These are phyloP conservation scores for Nannobrachium achirus DNA, from an alignment of 2,113 vertebrate species.

Conservation along the genomic window DNA sequence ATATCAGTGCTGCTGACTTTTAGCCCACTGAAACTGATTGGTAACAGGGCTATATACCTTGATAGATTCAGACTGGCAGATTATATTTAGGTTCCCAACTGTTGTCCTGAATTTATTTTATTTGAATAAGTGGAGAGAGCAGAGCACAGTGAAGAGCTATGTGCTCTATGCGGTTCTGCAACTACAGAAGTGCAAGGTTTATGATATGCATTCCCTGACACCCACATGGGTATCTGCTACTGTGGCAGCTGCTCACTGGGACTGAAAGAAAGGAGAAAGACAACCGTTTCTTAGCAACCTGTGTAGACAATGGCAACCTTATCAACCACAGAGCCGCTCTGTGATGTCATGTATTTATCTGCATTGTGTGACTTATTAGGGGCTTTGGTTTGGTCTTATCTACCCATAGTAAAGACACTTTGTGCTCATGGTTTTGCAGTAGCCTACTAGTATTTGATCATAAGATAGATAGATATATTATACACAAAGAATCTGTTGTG, in stretches of 20 bases:
- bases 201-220: constrained; percentile 25
- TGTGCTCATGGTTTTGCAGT: no score
- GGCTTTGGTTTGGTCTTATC: neutral
- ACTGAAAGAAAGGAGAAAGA: constrained; percentile 34
- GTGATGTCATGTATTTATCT: constrained; percentile 1
- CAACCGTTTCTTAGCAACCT: constrained; percentile 64
- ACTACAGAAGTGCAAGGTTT: constrained; percentile 1
- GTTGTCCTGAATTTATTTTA: neutral
- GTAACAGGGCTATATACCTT: no score
- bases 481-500: no score
- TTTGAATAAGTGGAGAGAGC: neutral
- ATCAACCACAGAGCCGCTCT: neutral
- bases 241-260: constrained; percentile 19
- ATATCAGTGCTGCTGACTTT: no score
- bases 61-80: no score
- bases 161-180: neutral
- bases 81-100: neutral
- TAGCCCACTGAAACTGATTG: no score
- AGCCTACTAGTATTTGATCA: no score
- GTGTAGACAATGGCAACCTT: constrained; percentile 33
- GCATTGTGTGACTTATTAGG: neutral
- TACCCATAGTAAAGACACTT: neutral
- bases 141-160: neutral
- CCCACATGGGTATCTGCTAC: constrained; percentile 39
- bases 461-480: no score